phyloP scores from a whole-genome alignment of 2,113 vertebrate species.

The Podarcis raffonei region DNA sequence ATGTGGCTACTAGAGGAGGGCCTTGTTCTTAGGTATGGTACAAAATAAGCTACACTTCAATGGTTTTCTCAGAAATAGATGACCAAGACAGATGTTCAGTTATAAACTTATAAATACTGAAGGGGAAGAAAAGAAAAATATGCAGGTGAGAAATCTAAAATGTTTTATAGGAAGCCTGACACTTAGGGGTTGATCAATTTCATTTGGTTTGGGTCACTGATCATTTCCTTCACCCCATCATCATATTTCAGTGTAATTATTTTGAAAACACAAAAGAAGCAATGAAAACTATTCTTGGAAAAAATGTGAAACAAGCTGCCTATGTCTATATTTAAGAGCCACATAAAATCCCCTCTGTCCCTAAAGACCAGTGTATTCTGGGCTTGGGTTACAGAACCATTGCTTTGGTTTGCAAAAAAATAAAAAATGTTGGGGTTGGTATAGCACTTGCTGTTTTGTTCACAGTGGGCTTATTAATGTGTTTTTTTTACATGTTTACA shows the following conservation, averaged over 20 bases:
- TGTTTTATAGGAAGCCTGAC: neutral
- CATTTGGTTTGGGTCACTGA: neutral
- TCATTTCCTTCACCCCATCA: neutral
- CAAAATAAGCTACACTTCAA: neutral
- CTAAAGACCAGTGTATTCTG: neutral
- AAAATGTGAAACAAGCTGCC: neutral
- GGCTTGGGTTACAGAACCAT: neutral
- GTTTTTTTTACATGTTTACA: conserved; percentile 9
- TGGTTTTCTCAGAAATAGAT: neutral
- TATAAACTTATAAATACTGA: neutral
- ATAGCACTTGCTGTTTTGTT: conserved; percentile 15
- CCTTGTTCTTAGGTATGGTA: neutral
- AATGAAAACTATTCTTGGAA: neutral
- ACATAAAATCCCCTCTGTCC: neutral
- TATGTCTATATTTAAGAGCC: conserved; percentile 26
- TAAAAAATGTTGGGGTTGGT: neutral
- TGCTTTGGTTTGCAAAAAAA: conserved; percentile 29
- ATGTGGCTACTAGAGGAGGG: neutral
- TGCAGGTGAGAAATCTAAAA: neutral
- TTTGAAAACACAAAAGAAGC: conserved; percentile 37
- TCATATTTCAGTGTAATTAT: conserved; percentile 31
- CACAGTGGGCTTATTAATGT: conserved; percentile 4
- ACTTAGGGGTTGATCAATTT: neutral
- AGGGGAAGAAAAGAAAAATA: neutral
- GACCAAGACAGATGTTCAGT: neutral